Conservation (phyloP, 1,140 invertebrate genomes). For the Plodia interpunctella region DNA sequence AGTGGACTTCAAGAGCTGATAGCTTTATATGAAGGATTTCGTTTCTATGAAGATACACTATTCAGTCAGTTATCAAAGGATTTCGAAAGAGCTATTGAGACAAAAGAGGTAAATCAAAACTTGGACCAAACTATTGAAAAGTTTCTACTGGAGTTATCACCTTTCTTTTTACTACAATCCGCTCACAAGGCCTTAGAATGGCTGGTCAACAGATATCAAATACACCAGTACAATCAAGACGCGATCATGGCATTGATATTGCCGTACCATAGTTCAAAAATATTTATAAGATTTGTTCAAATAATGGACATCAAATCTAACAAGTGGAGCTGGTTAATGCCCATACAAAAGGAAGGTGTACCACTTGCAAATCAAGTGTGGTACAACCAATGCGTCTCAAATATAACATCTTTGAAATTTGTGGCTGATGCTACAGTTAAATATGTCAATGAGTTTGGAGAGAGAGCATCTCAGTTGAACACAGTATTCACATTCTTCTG, state of each 20-base stretch:
- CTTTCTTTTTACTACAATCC: slow-evolving; percentile 90
- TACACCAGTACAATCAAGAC: slow-evolving; percentile 92
- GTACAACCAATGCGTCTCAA: slow-evolving; percentile 83
- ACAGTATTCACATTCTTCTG: slow-evolving; percentile 88
- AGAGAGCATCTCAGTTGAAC: slow-evolving; percentile 79
- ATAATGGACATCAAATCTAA: slow-evolving; percentile 82
- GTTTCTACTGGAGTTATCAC: slow-evolving; percentile 89
- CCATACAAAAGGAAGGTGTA: slow-evolving; percentile 85
- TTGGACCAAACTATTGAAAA: slow-evolving; percentile 87
- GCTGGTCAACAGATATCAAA: slow-evolving; percentile 91
- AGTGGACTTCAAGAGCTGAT: slow-evolving; percentile 91
- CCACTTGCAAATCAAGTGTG: slow-evolving; percentile 84
- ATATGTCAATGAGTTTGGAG: slow-evolving; percentile 81
- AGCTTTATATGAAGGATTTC: slow-evolving; percentile 83
- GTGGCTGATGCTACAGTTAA: slow-evolving; percentile 83
- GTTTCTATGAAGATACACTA: slow-evolving; percentile 84
- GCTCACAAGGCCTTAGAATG: slow-evolving; percentile 95
- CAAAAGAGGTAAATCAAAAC: slow-evolving; percentile 84
- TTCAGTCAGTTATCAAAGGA: slow-evolving; percentile 86
- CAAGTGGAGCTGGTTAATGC: slow-evolving; percentile 88
- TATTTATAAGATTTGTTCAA: slow-evolving; percentile 91
- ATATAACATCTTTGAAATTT: slow-evolving; percentile 84
- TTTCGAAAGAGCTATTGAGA: slow-evolving; percentile 89
- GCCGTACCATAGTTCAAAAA: slow-evolving; percentile 94
- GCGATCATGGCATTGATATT: slow-evolving; percentile 88